A percentile compares a stretch with the other conserved stretches of the same genome.
Conservation (phyloP, 2,113 vertebrate species). For the Zapornia atra region DNA sequence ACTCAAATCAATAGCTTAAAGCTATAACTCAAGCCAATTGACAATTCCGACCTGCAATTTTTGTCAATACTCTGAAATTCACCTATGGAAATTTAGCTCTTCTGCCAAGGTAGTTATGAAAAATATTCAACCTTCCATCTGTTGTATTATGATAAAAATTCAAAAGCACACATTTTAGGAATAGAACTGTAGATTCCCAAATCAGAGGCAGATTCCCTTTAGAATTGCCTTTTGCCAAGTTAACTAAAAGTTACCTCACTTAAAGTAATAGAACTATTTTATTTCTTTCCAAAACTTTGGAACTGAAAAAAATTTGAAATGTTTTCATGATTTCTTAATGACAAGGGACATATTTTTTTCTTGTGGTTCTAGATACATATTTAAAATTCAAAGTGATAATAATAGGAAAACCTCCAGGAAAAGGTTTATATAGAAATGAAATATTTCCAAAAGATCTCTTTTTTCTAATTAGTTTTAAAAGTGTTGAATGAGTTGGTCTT, state of each 20-base stretch:
- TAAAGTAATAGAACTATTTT: neutral
- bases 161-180: neutral
- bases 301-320: neutral
- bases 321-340: neutral
- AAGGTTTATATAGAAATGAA: accelerated
- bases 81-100: neutral
- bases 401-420: neutral
- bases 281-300: neutral
- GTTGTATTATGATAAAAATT: neutral
- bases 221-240: neutral
- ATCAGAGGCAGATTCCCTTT: neutral
- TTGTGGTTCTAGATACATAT: neutral
- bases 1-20: neutral
- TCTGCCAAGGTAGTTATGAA: neutral
- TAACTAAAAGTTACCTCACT: neutral
- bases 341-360: neutral
- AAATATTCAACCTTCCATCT: neutral
- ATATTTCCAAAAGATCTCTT: neutral
- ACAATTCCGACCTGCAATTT: neutral
- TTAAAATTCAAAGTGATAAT: neutral
- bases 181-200: neutral
- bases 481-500: neutral
- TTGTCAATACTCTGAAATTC: neutral
- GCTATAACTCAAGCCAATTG: neutral
- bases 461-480: neutral